These are phyloP conservation scores for Cantharis lateralis DNA, from an alignment of 2,888 invertebrate species.

Conservation along the genomic window DNA sequence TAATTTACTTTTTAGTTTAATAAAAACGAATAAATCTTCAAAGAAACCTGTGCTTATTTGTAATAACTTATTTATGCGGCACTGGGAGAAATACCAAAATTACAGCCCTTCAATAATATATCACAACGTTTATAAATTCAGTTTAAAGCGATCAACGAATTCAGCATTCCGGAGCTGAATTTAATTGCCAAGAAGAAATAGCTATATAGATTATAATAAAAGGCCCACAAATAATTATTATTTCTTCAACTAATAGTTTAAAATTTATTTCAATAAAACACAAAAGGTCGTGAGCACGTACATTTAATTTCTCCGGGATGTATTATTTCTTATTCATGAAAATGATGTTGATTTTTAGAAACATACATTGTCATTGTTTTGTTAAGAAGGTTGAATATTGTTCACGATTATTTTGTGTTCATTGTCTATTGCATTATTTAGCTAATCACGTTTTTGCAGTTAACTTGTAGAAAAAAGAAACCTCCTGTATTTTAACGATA, in stretches of 20 bases:
- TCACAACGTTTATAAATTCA: constrained; percentile 39
- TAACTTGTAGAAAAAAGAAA: background rate
- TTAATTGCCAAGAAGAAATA: constrained; percentile 13
- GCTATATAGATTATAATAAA: background rate
- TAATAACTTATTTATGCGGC: constrained; percentile 46
- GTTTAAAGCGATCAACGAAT: constrained; percentile 31
- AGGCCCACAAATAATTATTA: background rate
- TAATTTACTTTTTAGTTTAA: constrained; percentile 22
- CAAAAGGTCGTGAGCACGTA: constrained; percentile 43
- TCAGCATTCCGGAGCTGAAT: constrained; percentile 25
- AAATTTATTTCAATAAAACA: constrained; percentile 12
- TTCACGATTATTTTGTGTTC: constrained; percentile 41
- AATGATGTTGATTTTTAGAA: constrained; percentile 33
- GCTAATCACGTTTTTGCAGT: constrained; percentile 28
- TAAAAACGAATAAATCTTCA: constrained; percentile 43
- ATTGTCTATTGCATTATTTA: constrained; percentile 44
- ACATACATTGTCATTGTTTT: constrained; percentile 29
- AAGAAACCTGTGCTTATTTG: constrained; percentile 45
- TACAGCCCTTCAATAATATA: constrained; percentile 46
- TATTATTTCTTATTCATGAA: constrained; percentile 45
- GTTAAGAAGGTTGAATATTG: constrained; percentile 32
- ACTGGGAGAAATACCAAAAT: constrained; percentile 42
- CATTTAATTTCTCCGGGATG: constrained; percentile 43
- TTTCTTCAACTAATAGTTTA: background rate
- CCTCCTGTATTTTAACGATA: background rate